Conservation (phyloP, 2,888 invertebrate genomes). For the Macrophya annulata region DNA sequence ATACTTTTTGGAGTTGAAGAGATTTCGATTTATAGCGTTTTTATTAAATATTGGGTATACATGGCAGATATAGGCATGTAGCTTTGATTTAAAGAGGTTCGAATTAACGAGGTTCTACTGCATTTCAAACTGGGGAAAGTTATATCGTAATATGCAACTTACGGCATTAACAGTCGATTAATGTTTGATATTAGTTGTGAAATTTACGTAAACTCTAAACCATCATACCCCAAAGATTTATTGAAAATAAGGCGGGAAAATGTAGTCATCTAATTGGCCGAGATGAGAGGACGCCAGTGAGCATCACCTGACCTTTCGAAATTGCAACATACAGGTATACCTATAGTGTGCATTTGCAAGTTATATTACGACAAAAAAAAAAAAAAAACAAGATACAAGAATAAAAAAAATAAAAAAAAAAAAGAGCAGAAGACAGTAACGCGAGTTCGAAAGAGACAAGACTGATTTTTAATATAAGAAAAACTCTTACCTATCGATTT, state of each 20-base stretch:
- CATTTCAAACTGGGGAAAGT: background rate
- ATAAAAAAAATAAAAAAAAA: background rate
- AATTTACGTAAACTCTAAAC: background rate
- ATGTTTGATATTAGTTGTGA: background rate
- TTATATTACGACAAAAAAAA: background rate
- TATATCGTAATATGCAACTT: background rate
- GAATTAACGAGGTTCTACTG: too few relatives aligned
- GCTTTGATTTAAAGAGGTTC: too few relatives aligned
- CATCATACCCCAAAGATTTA: constrained; percentile 66
- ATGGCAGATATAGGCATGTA: too few relatives aligned
- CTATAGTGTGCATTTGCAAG: constrained; percentile 37
- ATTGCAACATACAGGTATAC: constrained; percentile 53
- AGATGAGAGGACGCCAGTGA: constrained; percentile 61
- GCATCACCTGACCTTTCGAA: constrained; percentile 62
- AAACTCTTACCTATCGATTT: background rate
- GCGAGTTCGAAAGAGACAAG: background rate
- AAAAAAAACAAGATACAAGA: background rate
- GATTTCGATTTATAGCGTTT: too few relatives aligned
- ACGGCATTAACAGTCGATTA: background rate
- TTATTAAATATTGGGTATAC: too few relatives aligned
- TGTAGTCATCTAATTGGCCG: constrained; percentile 71
- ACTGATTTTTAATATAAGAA: background rate
- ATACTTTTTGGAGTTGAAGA: too few relatives aligned
- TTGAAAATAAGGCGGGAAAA: constrained; percentile 75
- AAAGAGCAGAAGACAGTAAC: background rate